A percentile compares a stretch with the other conserved stretches of the same genome.
phyloP scores from a whole-genome alignment of 2,888 invertebrate species.

The Drosophila colorata region DNA sequence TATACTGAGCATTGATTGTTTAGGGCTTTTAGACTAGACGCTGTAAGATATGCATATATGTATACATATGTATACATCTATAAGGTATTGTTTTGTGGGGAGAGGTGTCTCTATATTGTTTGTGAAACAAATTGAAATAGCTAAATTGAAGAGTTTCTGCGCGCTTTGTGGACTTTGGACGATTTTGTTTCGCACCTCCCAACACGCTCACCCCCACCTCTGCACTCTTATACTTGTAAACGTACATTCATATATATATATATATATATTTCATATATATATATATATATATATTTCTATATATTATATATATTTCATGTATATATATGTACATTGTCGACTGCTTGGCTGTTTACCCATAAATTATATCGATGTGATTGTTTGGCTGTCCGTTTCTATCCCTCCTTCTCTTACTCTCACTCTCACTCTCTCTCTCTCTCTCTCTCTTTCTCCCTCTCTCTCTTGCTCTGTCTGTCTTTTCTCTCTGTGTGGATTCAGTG shows the following conservation, averaged over 20 bases:
- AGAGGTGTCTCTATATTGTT: conserved; percentile 1
- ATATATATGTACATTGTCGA: conserved; percentile 17
- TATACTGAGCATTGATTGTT: not conserved
- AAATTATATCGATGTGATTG: conserved; percentile 37
- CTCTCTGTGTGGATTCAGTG: conserved; percentile 30
- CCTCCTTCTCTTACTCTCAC: not conserved
- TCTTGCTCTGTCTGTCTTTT: not conserved
- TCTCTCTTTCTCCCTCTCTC: not conserved
- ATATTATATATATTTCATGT: conserved; percentile 4
- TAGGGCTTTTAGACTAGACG: not conserved
- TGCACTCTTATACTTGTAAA: not conserved
- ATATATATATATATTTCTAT: conserved; percentile 12
- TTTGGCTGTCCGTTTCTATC: conserved; percentile 18
- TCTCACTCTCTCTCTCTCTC: not conserved
- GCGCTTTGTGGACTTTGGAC: conserved; percentile 46
- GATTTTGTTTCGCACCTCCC: conserved; percentile 4
- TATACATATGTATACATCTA: not conserved
- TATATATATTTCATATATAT: conserved; percentile 11
- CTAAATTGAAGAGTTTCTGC: conserved; percentile 25
- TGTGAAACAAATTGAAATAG: conserved; percentile 36
- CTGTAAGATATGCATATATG: not conserved
- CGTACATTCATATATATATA: too few species aligned
- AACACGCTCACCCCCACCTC: not conserved
- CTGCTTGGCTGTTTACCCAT: conserved; percentile 45
- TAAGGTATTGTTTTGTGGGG: not conserved